phyloP scores from a whole-genome alignment of 2,797 vertebrate species.

The Pyrocephalus nanus region DNA sequence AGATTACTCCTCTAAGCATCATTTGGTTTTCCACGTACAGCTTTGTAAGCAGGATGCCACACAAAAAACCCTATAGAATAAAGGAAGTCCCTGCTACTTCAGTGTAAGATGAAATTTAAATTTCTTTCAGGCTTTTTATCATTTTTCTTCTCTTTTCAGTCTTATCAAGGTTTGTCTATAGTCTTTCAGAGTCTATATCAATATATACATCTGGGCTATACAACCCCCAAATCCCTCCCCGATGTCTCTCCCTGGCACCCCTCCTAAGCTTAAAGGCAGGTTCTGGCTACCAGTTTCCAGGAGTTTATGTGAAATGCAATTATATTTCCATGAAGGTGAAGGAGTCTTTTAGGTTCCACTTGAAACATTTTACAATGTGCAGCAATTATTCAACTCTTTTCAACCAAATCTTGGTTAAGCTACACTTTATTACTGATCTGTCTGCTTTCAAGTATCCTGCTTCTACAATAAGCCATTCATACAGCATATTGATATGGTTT shows the following conservation, averaged over 20 bases:
- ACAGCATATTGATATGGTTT: not conserved
- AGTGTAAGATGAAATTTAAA: not conserved
- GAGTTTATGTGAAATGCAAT: not conserved
- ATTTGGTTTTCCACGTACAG: not conserved
- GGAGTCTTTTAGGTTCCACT: not conserved
- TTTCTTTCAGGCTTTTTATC: not conserved
- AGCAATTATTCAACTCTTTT: slow-evolving; percentile 6
- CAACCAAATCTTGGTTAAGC: not conserved
- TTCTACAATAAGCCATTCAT: not conserved
- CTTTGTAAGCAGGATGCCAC: not conserved
- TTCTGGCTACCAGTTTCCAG: not conserved
- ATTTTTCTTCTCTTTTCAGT: not conserved
- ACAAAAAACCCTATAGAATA: no score
- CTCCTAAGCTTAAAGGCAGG: not conserved
- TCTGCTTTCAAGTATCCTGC: not conserved
- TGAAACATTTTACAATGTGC: not conserved
- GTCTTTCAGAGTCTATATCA: not conserved
- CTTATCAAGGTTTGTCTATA: not conserved
- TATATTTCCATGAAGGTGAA: not conserved
- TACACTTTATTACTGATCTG: not conserved
- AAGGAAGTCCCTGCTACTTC: not conserved
- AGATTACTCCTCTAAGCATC: not conserved
- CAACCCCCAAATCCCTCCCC: not conserved
- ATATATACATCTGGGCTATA: not conserved
- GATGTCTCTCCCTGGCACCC: not conserved